phyloP scores from a whole-genome alignment of 2,888 invertebrate genomes.

The Ochropleura leucogaster region DNA sequence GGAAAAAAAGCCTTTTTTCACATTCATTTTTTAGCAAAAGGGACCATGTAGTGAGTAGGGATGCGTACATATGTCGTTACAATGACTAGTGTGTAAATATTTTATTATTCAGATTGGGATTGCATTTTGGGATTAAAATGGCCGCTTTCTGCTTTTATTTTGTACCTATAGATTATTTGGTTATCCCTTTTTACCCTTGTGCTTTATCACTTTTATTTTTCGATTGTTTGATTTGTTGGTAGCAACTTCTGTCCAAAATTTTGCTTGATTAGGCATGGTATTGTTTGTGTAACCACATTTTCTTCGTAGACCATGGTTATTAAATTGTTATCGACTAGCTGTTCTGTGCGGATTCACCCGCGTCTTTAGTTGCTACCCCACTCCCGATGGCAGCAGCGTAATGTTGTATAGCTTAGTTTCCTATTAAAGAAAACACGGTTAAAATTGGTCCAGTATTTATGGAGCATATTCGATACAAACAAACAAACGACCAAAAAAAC shows the following conservation, averaged over 20 bases:
- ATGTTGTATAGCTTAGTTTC: too few relatives aligned
- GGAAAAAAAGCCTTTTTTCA: constrained; percentile 74
- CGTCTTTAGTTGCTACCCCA: too few relatives aligned
- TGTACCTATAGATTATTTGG: constrained; percentile 33
- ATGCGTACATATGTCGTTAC: constrained; percentile 72
- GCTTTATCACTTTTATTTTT: constrained; percentile 4
- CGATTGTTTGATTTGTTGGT: not conserved
- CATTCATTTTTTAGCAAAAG: constrained; percentile 81
- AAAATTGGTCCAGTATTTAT: too few relatives aligned
- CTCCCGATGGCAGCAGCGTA: too few relatives aligned
- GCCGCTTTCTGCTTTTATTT: constrained; percentile 45
- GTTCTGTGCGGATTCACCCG: too few relatives aligned
- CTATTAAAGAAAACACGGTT: too few relatives aligned
- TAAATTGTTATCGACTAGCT: too few relatives aligned
- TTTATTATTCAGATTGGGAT: constrained; percentile 77
- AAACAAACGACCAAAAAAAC: too few relatives aligned
- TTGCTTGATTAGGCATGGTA: not conserved
- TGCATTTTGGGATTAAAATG: constrained; percentile 62
- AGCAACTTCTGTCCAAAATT: not conserved
- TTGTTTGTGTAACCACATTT: not conserved
- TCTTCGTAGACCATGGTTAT: too few relatives aligned
- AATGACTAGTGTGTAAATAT: constrained; percentile 81
- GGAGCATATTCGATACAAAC: too few relatives aligned
- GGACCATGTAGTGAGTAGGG: constrained; percentile 75
- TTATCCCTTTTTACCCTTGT: constrained; percentile 26